These are phyloP conservation scores for Lytechinus variegatus DNA, from an alignment of 35 echinoderm and acorn worm genomes.

Conservation along the genomic window DNA sequence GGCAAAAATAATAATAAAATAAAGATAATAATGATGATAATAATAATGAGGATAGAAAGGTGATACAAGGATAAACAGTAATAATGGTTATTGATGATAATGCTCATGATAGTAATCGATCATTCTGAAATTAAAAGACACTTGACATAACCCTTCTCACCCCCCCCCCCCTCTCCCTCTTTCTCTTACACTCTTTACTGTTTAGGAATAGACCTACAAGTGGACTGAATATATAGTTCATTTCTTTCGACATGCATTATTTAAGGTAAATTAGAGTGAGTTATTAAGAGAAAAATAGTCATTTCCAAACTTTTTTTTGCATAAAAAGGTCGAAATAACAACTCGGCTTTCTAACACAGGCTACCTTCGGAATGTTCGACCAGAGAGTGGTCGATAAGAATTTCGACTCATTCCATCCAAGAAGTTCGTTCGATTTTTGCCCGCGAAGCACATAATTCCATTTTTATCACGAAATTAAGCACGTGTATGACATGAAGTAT, in stretches of 20 bases:
- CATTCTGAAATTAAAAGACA: too few species aligned
- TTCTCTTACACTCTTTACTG: neutral
- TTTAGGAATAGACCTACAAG: too few species aligned
- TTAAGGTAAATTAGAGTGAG: neutral
- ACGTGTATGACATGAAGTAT: neutral
- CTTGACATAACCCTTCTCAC: neutral
- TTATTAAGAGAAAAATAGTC: neutral
- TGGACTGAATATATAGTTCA: neutral
- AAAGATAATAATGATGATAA: too few species aligned
- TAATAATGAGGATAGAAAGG: too few species aligned
- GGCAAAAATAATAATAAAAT: too few species aligned
- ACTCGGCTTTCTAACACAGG: neutral
- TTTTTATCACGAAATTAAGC: conserved; percentile 32
- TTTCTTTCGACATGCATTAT: neutral
- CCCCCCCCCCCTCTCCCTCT: neutral
- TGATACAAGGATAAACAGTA: too few species aligned
- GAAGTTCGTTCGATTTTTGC: conserved; percentile 19
- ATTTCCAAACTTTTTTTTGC: neutral
- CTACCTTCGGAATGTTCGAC: neutral
- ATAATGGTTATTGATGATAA: too few species aligned
- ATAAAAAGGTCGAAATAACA: neutral
- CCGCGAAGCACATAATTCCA: neutral
- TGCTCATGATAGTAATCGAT: too few species aligned
- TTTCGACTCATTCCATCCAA: neutral
- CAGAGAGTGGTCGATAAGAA: neutral